phyloP scores from a whole-genome alignment of 2,113 vertebrate species.

The Grammomys dolichurus region DNA sequence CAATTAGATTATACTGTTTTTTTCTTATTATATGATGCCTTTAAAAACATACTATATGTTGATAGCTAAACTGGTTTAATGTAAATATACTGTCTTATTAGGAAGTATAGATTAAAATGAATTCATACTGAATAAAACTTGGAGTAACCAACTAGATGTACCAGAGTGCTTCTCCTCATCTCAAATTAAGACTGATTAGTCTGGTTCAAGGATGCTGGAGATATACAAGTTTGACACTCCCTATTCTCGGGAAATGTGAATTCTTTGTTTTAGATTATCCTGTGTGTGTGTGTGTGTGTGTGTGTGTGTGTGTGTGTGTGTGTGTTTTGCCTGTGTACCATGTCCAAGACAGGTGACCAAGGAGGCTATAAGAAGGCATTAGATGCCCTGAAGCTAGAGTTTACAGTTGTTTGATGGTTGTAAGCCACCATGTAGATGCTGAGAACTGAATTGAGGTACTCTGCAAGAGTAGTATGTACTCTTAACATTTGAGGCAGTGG shows the following conservation, averaged over 20 bases:
- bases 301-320: neutral
- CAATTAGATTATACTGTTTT: neutral
- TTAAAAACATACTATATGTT: neutral
- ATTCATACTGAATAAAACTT: neutral
- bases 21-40: neutral
- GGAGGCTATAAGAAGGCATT: neutral
- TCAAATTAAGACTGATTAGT: neutral
- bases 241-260: neutral
- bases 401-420: neutral
- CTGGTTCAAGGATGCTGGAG: too few relatives aligned
- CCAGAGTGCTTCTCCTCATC: neutral
- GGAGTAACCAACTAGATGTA: neutral
- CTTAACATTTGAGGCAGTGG: neutral
- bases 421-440: neutral
- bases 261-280: neutral
- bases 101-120: neutral
- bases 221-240: neutral
- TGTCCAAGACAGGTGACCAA: neutral
- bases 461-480: neutral
- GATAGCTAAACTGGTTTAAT: constrained; percentile 4
- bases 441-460: neutral
- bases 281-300: neutral
- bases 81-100: neutral
- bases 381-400: neutral
- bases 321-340: neutral